phyloP scores from a whole-genome alignment of 2,113 vertebrate genomes.

The Lichenostomus cassidix region DNA sequence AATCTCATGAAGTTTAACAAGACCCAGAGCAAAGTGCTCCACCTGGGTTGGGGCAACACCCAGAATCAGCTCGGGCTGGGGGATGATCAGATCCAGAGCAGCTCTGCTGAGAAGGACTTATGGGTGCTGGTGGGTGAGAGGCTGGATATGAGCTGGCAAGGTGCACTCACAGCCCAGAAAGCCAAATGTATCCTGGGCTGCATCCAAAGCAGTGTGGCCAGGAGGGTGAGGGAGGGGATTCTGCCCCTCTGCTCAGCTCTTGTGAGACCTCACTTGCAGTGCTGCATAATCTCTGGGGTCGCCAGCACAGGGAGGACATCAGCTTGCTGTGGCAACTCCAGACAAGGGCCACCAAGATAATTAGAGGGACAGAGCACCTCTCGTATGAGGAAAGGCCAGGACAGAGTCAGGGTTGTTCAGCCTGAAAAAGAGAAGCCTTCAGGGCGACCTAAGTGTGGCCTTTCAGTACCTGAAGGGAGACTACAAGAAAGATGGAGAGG shows the following conservation, averaged over 20 bases:
- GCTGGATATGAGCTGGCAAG: not conserved
- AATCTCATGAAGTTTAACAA: not conserved
- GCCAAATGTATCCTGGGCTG: not conserved
- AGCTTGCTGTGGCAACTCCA: not conserved
- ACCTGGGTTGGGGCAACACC: not conserved
- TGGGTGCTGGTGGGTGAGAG: not conserved
- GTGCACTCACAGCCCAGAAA: not conserved
- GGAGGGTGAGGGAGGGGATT: not conserved
- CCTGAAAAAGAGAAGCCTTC: not conserved
- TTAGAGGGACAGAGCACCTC: not conserved
- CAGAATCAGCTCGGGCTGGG: fast-evolving
- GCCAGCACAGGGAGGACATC: not conserved
- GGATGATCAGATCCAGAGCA: not conserved
- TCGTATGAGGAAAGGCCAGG: not conserved
- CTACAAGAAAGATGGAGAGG: not conserved
- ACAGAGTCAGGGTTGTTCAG: not conserved
- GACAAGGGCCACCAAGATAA: not conserved
- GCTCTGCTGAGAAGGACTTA: not conserved
- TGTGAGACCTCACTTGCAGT: fast-evolving
- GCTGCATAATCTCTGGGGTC: not conserved
- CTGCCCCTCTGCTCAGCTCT: not conserved
- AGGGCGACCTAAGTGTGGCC: not conserved
- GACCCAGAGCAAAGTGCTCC: not conserved
- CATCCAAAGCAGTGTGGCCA: fast-evolving
- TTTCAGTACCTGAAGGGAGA: not conserved